Conservation (phyloP, 1,140 invertebrate genomes). For the Mycetomoellerius zeteki region DNA sequence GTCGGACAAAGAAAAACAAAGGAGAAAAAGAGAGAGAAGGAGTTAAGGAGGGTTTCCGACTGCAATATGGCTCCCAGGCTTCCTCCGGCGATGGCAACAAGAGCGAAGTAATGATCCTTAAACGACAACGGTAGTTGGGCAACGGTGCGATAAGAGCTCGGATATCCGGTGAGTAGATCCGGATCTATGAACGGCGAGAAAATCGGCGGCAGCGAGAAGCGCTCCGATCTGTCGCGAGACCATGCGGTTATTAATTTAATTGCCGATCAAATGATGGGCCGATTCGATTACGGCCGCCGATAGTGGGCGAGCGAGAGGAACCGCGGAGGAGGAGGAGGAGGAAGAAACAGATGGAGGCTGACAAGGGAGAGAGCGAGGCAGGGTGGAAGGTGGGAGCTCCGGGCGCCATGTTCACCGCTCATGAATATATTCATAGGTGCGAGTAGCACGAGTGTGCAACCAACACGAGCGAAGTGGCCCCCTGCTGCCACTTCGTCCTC, state of each 20-base stretch:
- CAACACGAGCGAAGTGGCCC: conserved; percentile 27
- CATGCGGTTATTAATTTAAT: conserved; percentile 60
- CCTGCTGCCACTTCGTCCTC: neutral
- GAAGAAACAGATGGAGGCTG: conserved; percentile 41
- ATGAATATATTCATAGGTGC: conserved; percentile 73
- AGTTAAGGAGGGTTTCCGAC: conserved; percentile 28
- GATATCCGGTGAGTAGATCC: conserved; percentile 44
- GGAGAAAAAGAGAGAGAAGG: neutral
- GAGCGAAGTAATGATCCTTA: conserved; percentile 60
- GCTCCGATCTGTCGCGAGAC: neutral
- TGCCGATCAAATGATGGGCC: conserved; percentile 56
- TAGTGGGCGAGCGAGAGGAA: conserved; percentile 19
- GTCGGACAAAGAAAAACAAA: conserved; percentile 22
- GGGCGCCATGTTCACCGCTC: conserved; percentile 68
- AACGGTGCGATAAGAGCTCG: conserved; percentile 39
- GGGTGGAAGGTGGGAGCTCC: conserved; percentile 32
- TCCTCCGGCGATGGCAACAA: conserved; percentile 48
- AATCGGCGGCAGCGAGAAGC: neutral
- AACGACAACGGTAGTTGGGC: conserved; percentile 28
- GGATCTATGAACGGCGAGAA: conserved; percentile 40
- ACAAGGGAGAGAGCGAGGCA: neutral
- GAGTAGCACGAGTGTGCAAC: conserved; percentile 49
- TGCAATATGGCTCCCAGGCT: conserved; percentile 58
- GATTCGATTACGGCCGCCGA: conserved; percentile 44
- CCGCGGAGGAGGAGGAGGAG: neutral